A percentile compares a stretch with the other conserved stretches of the same genome.
Conservation (phyloP, 2,797 vertebrate species). For the Alosa sapidissima region DNA sequence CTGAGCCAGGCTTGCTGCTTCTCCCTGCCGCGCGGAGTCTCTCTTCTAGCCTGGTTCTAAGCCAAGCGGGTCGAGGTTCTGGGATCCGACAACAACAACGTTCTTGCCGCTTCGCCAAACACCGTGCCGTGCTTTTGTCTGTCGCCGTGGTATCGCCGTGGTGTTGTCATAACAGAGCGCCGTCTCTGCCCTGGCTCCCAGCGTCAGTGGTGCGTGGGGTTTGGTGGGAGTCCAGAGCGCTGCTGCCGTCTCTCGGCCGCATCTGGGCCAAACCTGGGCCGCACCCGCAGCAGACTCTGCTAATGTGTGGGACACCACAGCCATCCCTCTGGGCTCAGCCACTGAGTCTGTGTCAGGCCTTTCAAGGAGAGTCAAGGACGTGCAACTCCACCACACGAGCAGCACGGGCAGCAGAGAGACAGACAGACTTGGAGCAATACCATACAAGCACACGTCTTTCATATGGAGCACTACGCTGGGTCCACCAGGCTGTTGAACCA, state of each 20-base stretch:
- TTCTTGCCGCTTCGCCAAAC: not conserved
- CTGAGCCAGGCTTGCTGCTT: not conserved
- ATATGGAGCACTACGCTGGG: not conserved
- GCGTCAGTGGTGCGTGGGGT: not conserved
- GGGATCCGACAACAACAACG: not conserved
- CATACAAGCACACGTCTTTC: too few relatives aligned
- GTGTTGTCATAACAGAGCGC: constrained; percentile 8
- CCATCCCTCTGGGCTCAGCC: not conserved
- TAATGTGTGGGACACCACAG: not conserved
- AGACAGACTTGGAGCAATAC: too few relatives aligned
- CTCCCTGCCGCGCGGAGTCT: not conserved
- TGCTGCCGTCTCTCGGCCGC: not conserved
- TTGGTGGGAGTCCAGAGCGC: not conserved
- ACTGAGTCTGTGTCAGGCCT: not conserved
- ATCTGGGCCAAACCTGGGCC: not conserved
- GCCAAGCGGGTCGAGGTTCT: not conserved
- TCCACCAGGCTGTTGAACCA: not conserved
- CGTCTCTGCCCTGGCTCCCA: not conserved
- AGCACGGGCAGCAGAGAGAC: not conserved
- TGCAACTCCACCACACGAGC: not conserved
- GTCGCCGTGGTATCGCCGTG: constrained; percentile 11
- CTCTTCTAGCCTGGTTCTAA: not conserved
- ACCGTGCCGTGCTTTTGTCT: constrained; percentile 3
- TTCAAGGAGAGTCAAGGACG: not conserved
- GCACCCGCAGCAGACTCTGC: not conserved